Evolutionary conservation across 2,797 vertebrate species (phyloP), one percentile per base, ranked within the genome.

Genomic region (Columba guinea): DNA sequence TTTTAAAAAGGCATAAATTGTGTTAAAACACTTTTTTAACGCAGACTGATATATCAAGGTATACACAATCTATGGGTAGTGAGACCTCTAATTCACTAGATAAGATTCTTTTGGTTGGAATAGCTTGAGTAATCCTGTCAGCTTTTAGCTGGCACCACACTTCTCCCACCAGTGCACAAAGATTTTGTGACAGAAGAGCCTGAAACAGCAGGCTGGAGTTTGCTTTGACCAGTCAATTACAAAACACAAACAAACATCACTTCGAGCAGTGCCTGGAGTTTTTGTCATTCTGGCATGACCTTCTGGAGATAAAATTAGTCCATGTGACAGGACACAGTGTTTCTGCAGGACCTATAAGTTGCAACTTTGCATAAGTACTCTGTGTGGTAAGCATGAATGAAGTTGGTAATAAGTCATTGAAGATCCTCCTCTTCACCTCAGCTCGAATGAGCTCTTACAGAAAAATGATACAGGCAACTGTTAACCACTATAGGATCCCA

Each of bases 131-230:
- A 62, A 46, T 62, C 51, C 63, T 65, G 62, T 60, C 53, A 71
- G 24, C 24, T 75, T 14, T 56, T 86, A 84, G 77, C 67, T 89
- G 41, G 35, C 35, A 89, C 59, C 52, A 84, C 48, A 19, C 18
- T 84, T 80, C 35, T 80, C 49, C 37, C 37, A 83, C 21, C 28
- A 80, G 28, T 1, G 11, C 34, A 80, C 26, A 53, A 73, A 79
- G 49, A 49, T 64, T 83, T 68, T 83, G 60, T 87, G 71, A 85
- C 79, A 80, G 75, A 91, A 84, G 27, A 92, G 39, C 27, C 74
- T 89, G 63, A 84, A 92, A 52, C n/a, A 94, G 56, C 52, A 39
- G 26, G 9, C 37, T 85, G 44, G n/a, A 70, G 28, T 77, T 94
- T 89, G 26, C 35, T 91, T 91, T 89, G 71, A 41, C 26, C 64